phyloP scores from a whole-genome alignment of 2,797 vertebrate species.

The Lepus oiostolus region DNA sequence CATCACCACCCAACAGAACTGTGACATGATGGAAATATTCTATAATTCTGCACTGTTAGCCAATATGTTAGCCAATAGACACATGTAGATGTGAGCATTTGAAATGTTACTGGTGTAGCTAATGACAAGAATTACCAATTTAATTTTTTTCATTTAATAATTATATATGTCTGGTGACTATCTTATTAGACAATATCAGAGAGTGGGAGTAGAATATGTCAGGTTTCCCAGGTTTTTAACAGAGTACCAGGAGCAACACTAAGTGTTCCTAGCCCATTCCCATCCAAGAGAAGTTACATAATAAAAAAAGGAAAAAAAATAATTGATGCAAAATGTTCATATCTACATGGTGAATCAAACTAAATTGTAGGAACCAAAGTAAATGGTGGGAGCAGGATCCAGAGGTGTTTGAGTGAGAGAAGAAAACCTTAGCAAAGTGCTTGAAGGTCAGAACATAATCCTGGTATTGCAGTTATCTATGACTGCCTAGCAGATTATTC shows the following conservation, averaged over 20 bases:
- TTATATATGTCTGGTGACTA: not conserved
- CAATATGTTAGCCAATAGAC: not conserved
- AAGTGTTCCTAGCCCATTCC: not conserved
- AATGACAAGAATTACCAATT: not conserved
- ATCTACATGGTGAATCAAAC: not conserved
- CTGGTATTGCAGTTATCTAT: not conserved
- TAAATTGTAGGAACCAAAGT: not conserved
- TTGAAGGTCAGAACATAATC: not conserved
- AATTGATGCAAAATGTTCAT: not conserved
- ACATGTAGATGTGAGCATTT: not conserved
- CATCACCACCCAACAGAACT: not conserved
- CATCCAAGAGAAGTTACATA: not conserved
- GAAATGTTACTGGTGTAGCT: not conserved
- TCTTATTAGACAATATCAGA: not conserved
- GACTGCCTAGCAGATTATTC: not conserved
- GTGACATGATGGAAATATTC: not conserved
- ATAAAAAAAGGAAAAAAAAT: not conserved
- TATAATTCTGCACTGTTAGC: not conserved
- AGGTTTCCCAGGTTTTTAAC: not conserved
- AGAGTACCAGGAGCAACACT: not conserved
- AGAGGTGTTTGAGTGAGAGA: not conserved
- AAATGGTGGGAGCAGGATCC: not conserved
- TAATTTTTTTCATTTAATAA: constrained; percentile 10
- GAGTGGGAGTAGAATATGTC: not conserved
- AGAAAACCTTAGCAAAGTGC: not conserved